These are phyloP conservation scores for Andrena praecox DNA, from an alignment of 2,888 invertebrate species.

Conservation along the genomic window DNA sequence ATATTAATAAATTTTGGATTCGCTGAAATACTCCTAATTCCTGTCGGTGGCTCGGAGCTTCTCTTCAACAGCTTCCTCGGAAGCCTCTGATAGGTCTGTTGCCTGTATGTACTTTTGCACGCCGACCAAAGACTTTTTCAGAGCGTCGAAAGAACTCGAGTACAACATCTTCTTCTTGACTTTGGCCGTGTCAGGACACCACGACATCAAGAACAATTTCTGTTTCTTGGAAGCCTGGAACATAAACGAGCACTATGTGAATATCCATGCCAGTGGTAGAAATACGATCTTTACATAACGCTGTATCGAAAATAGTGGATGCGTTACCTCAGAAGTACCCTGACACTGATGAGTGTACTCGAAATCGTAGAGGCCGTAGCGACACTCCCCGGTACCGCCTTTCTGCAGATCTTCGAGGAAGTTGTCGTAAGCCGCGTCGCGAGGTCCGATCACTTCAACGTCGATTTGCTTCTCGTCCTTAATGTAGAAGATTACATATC, in stretches of 20 bases:
- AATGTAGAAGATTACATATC: slow-evolving; percentile 98
- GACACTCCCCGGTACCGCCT: slow-evolving; percentile 97
- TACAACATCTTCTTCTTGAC: slow-evolving; percentile 93
- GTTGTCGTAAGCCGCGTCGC: slow-evolving; percentile 96
- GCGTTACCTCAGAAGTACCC: slow-evolving; percentile 93
- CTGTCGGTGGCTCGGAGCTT: slow-evolving; percentile 97
- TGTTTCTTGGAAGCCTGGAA: slow-evolving; percentile 95
- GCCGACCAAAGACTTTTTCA: slow-evolving; percentile 98
- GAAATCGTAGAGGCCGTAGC: slow-evolving; percentile 99
- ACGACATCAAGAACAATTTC: slow-evolving; percentile 98
- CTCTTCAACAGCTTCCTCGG: slow-evolving; percentile 96
- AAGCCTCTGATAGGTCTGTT: slow-evolving; percentile 97
- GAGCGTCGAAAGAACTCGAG: slow-evolving; percentile 98
- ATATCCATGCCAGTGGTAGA: background rate
- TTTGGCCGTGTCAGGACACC: slow-evolving; percentile 99
- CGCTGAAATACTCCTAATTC: slow-evolving; percentile 87
- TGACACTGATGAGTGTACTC: slow-evolving; percentile 99
- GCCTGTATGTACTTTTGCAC: slow-evolving; percentile 99
- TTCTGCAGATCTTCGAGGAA: slow-evolving; percentile 97
- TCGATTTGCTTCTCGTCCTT: slow-evolving; percentile 98
- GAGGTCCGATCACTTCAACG: slow-evolving; percentile 95
- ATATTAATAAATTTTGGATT: slow-evolving; percentile 71
- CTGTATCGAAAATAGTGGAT: background rate
- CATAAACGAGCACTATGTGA: slow-evolving; percentile 2
- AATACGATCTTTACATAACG: background rate